Evolutionary conservation across 1,140 invertebrate genomes (phyloP).

Genomic region (Danaus melanippus): DNA sequence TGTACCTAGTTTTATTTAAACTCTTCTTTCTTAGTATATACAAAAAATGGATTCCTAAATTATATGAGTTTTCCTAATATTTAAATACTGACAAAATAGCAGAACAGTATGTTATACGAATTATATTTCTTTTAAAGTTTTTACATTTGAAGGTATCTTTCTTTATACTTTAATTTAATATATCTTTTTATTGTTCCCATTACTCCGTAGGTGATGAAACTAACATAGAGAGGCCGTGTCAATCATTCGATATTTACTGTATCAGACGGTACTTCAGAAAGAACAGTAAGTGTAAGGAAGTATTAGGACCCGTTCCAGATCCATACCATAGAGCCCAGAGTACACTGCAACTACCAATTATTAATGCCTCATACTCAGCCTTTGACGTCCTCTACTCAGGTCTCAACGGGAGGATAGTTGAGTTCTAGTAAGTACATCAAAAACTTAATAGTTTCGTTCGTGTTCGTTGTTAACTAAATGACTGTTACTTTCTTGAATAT

Average conservation of each 20-base stretch:
- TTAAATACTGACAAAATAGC: too few relatives aligned
- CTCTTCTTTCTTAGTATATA: too few relatives aligned
- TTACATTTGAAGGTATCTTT: too few relatives aligned
- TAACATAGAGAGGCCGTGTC: slow-evolving; percentile 24
- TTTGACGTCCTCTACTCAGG: slow-evolving; percentile 15
- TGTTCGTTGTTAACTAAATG: too few relatives aligned
- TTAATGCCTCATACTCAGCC: slow-evolving; percentile 17
- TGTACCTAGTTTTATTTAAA: too few relatives aligned
- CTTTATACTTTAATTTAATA: background rate
- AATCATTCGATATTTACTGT: slow-evolving; percentile 19
- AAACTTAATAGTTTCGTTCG: too few relatives aligned
- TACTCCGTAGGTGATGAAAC: slow-evolving; percentile 7
- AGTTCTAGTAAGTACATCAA: slow-evolving; percentile 27
- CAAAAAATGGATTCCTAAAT: too few relatives aligned
- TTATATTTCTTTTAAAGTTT: too few relatives aligned
- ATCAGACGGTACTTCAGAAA: slow-evolving; percentile 17
- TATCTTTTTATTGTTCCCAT: slow-evolving; percentile 3
- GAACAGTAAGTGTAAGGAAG: slow-evolving; percentile 17
- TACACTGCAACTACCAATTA: slow-evolving; percentile 6
- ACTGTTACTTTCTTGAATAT: too few relatives aligned
- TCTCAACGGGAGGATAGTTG: slow-evolving; percentile 24
- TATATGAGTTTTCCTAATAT: too few relatives aligned
- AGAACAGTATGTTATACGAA: background rate
- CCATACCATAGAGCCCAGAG: slow-evolving; percentile 17
- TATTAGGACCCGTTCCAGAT: slow-evolving; percentile 19